phyloP scores from a whole-genome alignment of 2,113 vertebrate genomes.

The Mesembrinibis cayennensis region DNA sequence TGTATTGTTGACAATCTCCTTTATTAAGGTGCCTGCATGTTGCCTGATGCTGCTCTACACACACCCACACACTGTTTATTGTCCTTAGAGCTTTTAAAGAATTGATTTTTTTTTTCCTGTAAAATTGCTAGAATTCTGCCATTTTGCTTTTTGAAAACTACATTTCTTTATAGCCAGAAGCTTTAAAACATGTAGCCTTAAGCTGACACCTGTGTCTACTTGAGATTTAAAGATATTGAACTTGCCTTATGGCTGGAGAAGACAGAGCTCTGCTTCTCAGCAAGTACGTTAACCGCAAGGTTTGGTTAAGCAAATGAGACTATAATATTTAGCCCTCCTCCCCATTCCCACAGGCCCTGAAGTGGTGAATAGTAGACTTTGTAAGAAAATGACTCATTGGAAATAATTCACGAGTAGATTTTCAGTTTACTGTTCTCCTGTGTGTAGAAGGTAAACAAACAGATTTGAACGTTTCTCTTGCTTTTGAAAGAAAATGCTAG shows the following conservation, averaged over 20 bases:
- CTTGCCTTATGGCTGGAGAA: neutral
- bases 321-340: neutral
- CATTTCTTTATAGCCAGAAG: neutral
- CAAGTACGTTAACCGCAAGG: neutral
- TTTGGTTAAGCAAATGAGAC: neutral
- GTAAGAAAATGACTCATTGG: conserved; percentile 57
- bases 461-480: neutral
- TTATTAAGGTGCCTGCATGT: neutral
- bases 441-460: conserved; percentile 46
- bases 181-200: neutral
- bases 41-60: neutral
- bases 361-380: conserved; percentile 14
- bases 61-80: neutral
- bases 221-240: neutral
- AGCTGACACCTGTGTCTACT: neutral
- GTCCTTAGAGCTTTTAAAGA: conserved; percentile 1
- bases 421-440: conserved; percentile 26
- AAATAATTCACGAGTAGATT: conserved; percentile 35
- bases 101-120: neutral
- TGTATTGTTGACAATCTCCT: neutral
- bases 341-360: neutral
- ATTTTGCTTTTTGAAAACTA: neutral
- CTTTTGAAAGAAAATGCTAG: conserved; percentile 16
- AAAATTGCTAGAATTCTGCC: neutral
- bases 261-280: neutral